Evolutionary conservation across 37 sponge, comb jelly and placozoan species (phyloP), one percentile per base, ranked within the genome.

Genomic region (Ianthella basta): DNA sequence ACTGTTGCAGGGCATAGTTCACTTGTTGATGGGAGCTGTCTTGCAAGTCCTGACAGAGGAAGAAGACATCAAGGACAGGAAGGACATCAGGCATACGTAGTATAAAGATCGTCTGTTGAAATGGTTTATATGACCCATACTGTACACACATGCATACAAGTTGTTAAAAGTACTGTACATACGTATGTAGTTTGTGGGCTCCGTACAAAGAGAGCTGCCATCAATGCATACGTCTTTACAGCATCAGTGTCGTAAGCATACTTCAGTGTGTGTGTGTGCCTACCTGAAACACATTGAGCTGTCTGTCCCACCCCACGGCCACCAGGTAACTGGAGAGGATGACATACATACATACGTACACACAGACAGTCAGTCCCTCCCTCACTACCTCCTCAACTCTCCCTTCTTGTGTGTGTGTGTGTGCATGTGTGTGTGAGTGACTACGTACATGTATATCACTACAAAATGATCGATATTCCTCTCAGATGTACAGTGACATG

Each of bases 271-370:
- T n/a, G n/a, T n/a, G n/a, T n/a, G 50, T 20, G 77, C 94, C 87
- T 88, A 97, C 97, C 50, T 75, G 79, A 83, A 97, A 97, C 0
- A 95, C 83, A 55, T 88, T 92, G 23, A 97, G 79, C 50, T 87
- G 86, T 55, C 88, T 85, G 82, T 97, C 97, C 97, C 97, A 97
- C 1, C 97, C 97, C 60, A 95, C 97, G 60, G 85, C 84, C n/a
- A 92, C 86, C 41, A 97, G 82, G 70, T 94, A 92, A 29, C 97
- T 94, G 64, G 29, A 86, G 8, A 18, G 39, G 67, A 0, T 32
- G 4, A n/a, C 70, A 41, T 29, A 68, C 70, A 57, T 55, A 36
- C 32, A 4, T 44, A 80, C 59, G 14, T 27, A 80, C 36, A 59
- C 27, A n/a, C 60, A 56, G 55, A 56, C 73, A 30, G 21, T 10